phyloP scores from a whole-genome alignment of 2,113 vertebrate genomes.

The Panthera leo region DNA sequence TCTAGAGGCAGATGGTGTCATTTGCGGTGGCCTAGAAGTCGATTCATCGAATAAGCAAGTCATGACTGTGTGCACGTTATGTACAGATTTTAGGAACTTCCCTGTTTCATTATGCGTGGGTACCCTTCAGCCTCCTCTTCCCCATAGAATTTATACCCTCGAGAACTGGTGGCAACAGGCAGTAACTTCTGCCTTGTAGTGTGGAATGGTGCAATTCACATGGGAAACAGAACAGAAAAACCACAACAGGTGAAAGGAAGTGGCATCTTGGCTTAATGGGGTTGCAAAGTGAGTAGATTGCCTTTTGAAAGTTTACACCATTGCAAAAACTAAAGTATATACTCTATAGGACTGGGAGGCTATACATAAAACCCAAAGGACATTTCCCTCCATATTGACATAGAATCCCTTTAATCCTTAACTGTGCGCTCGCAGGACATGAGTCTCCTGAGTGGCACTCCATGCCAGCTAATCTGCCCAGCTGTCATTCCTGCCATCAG shows the following conservation, averaged over 20 bases:
- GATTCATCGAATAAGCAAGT: neutral
- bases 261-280: neutral
- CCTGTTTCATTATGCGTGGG: neutral
- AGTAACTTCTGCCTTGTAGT: neutral
- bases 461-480: neutral
- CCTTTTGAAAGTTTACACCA: neutral
- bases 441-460: neutral
- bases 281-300: neutral
- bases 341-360: neutral
- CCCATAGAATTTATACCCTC: neutral
- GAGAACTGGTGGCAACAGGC: neutral
- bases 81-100: neutral
- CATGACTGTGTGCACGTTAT: neutral
- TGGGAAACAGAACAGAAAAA: conserved; percentile 2
- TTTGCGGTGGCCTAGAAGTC: neutral
- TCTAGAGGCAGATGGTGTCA: neutral
- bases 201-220: neutral
- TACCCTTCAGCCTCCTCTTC: neutral
- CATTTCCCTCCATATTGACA: neutral
- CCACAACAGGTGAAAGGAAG: neutral
- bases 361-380: neutral
- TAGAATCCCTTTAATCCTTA: neutral
- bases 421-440: rapidly evolving
- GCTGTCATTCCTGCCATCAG: neutral
- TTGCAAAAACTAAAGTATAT: neutral